Base-by-base conservation (phyloP, 1,140 invertebrate genomes). In the Aphidius gifuensis region DNA sequence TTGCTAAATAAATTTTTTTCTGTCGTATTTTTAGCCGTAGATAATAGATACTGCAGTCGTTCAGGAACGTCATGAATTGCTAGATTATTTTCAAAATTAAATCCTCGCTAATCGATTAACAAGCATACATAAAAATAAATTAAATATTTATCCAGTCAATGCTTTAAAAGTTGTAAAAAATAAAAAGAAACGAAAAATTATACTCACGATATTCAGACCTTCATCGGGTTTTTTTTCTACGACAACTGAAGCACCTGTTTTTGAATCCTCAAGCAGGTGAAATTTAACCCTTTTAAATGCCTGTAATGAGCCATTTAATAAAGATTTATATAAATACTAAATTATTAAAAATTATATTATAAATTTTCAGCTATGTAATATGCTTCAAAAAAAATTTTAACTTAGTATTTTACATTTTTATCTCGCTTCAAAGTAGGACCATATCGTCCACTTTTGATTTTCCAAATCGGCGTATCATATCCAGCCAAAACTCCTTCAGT, bases 381-480 rank as follows among this genome's bases (percentile, higher is more conserved):
- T 49, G 48, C 8, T 49, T 49, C 48, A 21, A 21, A 5, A 21
- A 3, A 42, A 9, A 42, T 39, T 40, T 42, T 55, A 53, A 39
- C 3, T 8, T 2, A n/a, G 44, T 8, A 39, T 16, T 43, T 55
- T 40, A 43, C 53, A 42, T 55, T n/a, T 5, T 5, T 3, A n/a
- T 43, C 5, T 55, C 21, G n/a, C 6, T 5, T 42, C 11, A 42
- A 55, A 1, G 1, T 4, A 4, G 9, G n/a, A 42, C 40, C 40
- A 9, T n/a, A 55, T n/a, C 5, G 5, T 43, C 40, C 9, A 6
- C 21, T 9, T 16, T 7, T 46, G 43, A 60, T 40, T 23, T 45
- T 23, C n/a, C 61, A 61, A 6, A 64, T 47, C 1, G 63, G 63
- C 9, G 54, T 60, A 11, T 64, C 54, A 23, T 51, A 9, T n/a